These are phyloP conservation scores for Coccyzus lansbergi DNA, from an alignment of 2,797 vertebrate genomes.

Conservation along the genomic window DNA sequence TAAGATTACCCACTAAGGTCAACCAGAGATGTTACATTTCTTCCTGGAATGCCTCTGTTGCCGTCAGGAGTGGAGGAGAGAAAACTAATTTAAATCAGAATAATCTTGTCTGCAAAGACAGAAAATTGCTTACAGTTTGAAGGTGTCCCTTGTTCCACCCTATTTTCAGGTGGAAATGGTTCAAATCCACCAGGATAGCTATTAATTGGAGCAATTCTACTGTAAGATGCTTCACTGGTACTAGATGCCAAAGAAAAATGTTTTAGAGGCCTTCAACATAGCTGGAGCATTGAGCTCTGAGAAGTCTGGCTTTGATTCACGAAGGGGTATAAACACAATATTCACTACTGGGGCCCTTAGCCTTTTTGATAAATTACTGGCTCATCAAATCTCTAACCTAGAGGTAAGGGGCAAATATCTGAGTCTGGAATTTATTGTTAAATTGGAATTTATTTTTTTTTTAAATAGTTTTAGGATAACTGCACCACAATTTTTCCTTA, in stretches of 20 bases:
- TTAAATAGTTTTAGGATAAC: not conserved
- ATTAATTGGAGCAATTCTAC: not conserved
- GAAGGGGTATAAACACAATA: not conserved
- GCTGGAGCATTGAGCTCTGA: not conserved
- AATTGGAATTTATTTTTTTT: not conserved
- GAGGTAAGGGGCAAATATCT: not conserved
- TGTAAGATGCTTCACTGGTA: not conserved
- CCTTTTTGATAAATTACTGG: not conserved
- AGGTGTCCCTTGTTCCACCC: not conserved
- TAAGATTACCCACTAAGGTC: not conserved
- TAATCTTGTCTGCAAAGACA: not conserved
- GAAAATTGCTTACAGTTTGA: not conserved
- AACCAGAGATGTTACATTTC: not conserved
- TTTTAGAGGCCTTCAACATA: slow-evolving; percentile 29
- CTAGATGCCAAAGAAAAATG: slow-evolving; percentile 30
- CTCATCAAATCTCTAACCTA: not conserved
- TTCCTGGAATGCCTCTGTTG: not conserved
- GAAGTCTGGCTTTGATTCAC: slow-evolving; percentile 23
- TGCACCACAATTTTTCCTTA: not conserved
- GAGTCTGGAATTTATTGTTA: not conserved
- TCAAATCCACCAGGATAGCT: not conserved
- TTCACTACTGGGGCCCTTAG: not conserved
- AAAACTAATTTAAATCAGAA: not conserved
- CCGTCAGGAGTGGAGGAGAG: too few species aligned
- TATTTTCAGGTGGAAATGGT: not conserved